Conservation (phyloP, 2,888 invertebrate genomes). For the Hermaeophaga mercurialis region DNA sequence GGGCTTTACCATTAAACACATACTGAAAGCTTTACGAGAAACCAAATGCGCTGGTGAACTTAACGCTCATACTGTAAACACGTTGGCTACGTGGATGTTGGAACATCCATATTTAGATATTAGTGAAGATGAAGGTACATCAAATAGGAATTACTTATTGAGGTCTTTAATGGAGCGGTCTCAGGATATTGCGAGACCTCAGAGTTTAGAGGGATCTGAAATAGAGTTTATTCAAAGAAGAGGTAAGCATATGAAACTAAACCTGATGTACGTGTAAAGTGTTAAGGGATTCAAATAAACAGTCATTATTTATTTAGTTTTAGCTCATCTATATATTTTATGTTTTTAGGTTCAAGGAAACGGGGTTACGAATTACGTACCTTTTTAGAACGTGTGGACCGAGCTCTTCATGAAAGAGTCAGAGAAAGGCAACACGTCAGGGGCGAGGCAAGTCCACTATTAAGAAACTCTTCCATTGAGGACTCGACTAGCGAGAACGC, state of each 20-base stretch:
- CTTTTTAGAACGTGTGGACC: constrained; percentile 37
- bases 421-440: constrained; percentile 57
- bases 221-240: constrained; percentile 33
- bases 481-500: constrained; percentile 23
- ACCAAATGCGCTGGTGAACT: constrained; percentile 55
- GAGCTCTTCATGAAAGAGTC: constrained; percentile 44
- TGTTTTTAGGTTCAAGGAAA: constrained; percentile 32
- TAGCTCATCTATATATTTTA: no score
- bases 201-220: constrained; percentile 35
- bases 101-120: constrained; percentile 62
- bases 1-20: constrained; percentile 65
- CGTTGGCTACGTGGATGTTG: constrained; percentile 68
- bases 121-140: constrained; percentile 27
- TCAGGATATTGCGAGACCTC: constrained; percentile 37
- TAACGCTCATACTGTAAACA: constrained; percentile 61
- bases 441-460: constrained; percentile 57
- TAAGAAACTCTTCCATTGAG: constrained; percentile 37
- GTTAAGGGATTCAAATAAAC: no score
- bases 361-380: constrained; percentile 39
- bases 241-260: constrained; percentile 12
- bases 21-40: constrained; percentile 61
- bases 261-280: no score
- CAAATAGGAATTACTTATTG: constrained; percentile 27
- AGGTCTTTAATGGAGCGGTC: constrained; percentile 34
- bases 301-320: no score